Percentiles rank a stretch among this genome's conserved stretches.
phyloP scores from a whole-genome alignment of 2,113 vertebrate species.

The Chelonoidis abingdonii region DNA sequence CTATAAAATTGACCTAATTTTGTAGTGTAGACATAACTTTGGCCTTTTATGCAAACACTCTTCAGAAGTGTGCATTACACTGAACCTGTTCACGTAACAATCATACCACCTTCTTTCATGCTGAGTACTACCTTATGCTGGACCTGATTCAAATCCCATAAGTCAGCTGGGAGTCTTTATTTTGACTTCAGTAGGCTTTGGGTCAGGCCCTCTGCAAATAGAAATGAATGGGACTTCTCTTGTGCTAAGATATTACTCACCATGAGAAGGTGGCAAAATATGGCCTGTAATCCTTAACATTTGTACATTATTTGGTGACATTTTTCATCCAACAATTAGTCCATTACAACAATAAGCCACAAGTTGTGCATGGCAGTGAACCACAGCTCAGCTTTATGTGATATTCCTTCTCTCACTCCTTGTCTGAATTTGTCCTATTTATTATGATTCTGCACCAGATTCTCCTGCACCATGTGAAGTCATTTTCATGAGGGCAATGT shows the following conservation, averaged over 20 bases:
- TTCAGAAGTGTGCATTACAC: neutral
- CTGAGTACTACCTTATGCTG: neutral
- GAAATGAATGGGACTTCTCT: neutral
- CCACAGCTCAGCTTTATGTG: neutral
- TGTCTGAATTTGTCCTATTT: neutral
- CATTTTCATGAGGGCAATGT: neutral
- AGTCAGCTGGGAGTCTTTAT: neutral
- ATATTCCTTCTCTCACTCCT: fast-evolving
- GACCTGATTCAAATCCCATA: neutral
- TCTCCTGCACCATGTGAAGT: neutral
- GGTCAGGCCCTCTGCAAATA: neutral
- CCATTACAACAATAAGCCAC: neutral
- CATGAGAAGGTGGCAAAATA: neutral
- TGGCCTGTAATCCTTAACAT: neutral
- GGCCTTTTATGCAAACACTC: neutral
- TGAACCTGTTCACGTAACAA: neutral
- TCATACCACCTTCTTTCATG: neutral
- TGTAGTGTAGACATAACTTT: too few species aligned
- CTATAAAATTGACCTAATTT: too few species aligned
- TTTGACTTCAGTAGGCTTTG: neutral
- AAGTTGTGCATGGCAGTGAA: neutral
- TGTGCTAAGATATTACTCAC: neutral
- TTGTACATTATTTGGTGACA: neutral
- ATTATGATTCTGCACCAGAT: neutral
- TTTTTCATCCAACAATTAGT: neutral